phyloP scores from a whole-genome alignment of 2,113 vertebrate genomes.

The Pachypanchax playfairii region DNA sequence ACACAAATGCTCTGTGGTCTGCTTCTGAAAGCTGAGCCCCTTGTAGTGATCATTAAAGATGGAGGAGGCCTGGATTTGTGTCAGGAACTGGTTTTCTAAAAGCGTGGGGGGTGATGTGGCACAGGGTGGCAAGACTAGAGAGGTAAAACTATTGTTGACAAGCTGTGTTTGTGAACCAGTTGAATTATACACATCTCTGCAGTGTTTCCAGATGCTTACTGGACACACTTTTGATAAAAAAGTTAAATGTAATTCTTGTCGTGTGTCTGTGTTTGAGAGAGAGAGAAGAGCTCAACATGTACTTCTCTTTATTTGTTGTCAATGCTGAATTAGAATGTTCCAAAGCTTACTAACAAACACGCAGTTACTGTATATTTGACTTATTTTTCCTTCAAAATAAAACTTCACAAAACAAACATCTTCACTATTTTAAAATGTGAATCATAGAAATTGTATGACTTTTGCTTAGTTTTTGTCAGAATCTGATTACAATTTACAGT shows the following conservation, averaged over 20 bases:
- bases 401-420: too few relatives aligned
- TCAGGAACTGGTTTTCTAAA: conserved; percentile 32
- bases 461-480: neutral
- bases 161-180: conserved; percentile 13
- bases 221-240: neutral
- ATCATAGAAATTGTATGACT: too few relatives aligned
- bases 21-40: conserved; percentile 82
- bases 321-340: too few relatives aligned
- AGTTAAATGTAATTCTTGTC: conserved; percentile 31
- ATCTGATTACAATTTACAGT: neutral
- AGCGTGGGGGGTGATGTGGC: conserved; percentile 38
- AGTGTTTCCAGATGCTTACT: neutral
- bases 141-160: conserved; percentile 20
- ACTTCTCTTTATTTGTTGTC: too few relatives aligned
- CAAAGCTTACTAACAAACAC: too few relatives aligned
- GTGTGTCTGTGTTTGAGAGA: conserved; percentile 18
- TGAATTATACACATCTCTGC: too few relatives aligned
- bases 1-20: conserved; percentile 80
- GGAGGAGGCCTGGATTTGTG: conserved; percentile 60
- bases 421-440: too few relatives aligned
- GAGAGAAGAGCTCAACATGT: too few relatives aligned
- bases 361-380: too few relatives aligned
- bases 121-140: conserved; percentile 17
- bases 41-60: conserved; percentile 79
- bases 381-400: too few relatives aligned